phyloP scores from a whole-genome alignment of 2,113 vertebrate species.

The Tyto alba region DNA sequence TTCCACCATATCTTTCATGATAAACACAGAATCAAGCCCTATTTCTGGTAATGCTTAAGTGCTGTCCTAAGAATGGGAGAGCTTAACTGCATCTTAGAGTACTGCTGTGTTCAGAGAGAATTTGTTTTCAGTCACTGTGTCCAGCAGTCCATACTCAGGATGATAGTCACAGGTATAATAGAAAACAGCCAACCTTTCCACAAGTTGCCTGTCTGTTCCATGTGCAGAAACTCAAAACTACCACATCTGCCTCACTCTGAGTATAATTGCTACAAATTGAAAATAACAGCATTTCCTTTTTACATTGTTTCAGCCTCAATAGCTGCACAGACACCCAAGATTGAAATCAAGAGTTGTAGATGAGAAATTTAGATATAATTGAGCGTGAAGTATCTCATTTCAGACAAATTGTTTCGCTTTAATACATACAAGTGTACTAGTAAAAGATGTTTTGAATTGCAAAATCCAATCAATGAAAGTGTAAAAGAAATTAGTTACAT shows the following conservation, averaged over 20 bases:
- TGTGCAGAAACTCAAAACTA: not conserved
- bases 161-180: not conserved
- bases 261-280: conserved; percentile 55
- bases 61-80: not conserved
- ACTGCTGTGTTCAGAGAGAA: not conserved
- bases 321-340: conserved; percentile 37
- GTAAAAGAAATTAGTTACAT: conserved; percentile 66
- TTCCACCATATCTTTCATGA: not conserved
- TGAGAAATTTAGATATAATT: conserved; percentile 66
- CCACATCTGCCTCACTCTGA: not conserved
- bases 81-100: not conserved
- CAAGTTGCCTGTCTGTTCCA: not conserved
- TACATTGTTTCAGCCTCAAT: conserved; percentile 49
- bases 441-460: conserved; percentile 62
- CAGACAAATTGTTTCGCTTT: conserved; percentile 55
- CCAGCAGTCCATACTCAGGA: not conserved
- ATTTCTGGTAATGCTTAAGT: not conserved
- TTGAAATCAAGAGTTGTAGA: conserved; percentile 64
- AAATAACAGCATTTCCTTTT: conserved; percentile 50
- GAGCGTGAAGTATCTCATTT: conserved; percentile 61
- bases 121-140: not conserved
- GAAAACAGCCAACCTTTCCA: not conserved
- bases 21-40: not conserved
- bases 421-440: conserved; percentile 42
- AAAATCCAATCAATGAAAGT: conserved; percentile 61